Evolutionary conservation across 2,888 invertebrate species (phyloP).

Genomic region (Polietes domitor): DNA sequence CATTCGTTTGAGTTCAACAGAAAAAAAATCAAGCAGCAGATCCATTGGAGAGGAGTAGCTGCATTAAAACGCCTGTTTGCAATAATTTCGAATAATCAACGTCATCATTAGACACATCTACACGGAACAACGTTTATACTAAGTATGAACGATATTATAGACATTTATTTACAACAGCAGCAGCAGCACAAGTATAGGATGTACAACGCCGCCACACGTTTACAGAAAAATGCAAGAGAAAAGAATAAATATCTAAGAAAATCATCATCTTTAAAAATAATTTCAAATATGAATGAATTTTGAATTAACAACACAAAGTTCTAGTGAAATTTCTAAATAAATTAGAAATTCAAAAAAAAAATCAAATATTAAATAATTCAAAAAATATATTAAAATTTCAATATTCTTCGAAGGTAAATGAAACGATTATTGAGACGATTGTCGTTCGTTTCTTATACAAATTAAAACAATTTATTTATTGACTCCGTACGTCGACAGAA

Average conservation of each 20-base stretch:
- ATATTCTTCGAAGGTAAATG: too few relatives aligned
- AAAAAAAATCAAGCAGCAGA: neutral
- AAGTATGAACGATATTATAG: neutral
- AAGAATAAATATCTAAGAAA: neutral
- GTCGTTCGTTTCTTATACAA: too few relatives aligned
- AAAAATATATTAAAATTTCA: too few relatives aligned
- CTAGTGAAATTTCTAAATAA: too few relatives aligned
- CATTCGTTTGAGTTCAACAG: neutral
- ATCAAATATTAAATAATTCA: too few relatives aligned
- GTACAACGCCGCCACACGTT: neutral
- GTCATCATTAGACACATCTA: neutral
- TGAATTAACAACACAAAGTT: too few relatives aligned
- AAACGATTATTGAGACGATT: too few relatives aligned
- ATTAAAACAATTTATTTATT: too few relatives aligned
- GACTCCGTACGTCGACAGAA: too few relatives aligned
- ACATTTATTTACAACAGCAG: neutral
- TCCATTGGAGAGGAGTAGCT: neutral
- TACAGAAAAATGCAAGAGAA: neutral
- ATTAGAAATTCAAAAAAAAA: too few relatives aligned
- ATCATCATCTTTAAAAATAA: slow-evolving; percentile 7
- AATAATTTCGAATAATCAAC: neutral
- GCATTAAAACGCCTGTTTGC: neutral
- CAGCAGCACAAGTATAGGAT: neutral
- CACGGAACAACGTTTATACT: neutral
- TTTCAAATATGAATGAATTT: neutral